phyloP scores from a whole-genome alignment of 2,888 invertebrate species.

The Congeria kusceri region DNA sequence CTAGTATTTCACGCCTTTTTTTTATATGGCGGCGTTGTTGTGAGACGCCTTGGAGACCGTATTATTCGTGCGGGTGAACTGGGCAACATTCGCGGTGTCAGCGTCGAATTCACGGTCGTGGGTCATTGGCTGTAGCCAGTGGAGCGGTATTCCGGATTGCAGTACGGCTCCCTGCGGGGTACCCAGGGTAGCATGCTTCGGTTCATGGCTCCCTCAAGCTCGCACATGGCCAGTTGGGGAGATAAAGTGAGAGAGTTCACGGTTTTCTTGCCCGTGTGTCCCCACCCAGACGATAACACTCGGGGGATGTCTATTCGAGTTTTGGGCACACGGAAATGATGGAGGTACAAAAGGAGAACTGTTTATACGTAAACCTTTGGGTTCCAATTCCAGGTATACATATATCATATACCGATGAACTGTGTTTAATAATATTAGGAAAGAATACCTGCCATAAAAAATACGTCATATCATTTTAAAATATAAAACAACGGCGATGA shows the following conservation, averaged over 20 bases:
- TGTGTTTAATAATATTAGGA: too few species aligned
- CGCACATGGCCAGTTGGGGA: conserved; percentile 40
- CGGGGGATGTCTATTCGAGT: not conserved
- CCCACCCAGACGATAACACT: conserved; percentile 29
- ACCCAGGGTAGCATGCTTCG: conserved; percentile 29
- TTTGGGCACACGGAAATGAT: too few species aligned
- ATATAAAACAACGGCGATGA: too few species aligned
- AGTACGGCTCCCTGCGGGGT: conserved; percentile 46
- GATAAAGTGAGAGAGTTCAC: conserved; percentile 39
- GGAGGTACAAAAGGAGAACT: conserved; percentile 41
- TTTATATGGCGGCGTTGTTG: conserved; percentile 14
- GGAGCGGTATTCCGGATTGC: conserved; percentile 48
- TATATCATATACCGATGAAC: too few species aligned
- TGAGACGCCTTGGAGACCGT: conserved; percentile 31
- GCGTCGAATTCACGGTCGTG: conserved; percentile 53
- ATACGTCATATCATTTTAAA: too few species aligned
- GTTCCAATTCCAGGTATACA: conserved; percentile 46
- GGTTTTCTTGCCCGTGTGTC: conserved; percentile 42
- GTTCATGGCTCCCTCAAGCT: conserved; percentile 46
- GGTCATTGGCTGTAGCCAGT: conserved; percentile 29
- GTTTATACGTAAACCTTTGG: conserved; percentile 57
- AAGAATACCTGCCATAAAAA: too few species aligned
- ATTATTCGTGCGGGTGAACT: conserved; percentile 11
- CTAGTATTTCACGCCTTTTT: too few species aligned
- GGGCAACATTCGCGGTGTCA: conserved; percentile 48